Conservation (phyloP, 1,140 invertebrate species). For the Brachionus angularis region DNA sequence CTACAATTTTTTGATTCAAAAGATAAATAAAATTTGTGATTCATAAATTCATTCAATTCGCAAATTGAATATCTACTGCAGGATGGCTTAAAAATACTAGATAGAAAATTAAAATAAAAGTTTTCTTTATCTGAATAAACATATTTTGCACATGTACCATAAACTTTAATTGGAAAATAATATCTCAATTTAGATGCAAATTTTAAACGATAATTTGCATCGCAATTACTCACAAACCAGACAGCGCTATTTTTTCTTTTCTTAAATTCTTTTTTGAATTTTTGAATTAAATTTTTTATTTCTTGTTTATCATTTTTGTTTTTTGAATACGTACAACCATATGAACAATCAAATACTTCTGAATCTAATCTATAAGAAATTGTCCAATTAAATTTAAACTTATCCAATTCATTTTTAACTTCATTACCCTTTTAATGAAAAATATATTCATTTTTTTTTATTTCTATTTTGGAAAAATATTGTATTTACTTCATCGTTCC, state of each 20-base stretch:
- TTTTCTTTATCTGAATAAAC: background rate
- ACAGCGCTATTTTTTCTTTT: background rate
- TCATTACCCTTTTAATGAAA: background rate
- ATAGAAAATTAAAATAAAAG: constrained; percentile 9
- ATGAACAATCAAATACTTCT: constrained; percentile 24
- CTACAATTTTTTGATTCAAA: constrained; percentile 42
- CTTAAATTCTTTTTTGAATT: background rate
- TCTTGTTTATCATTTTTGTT: background rate
- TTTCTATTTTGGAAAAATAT: background rate
- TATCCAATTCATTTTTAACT: background rate
- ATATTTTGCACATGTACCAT: background rate
- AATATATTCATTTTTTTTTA: background rate
- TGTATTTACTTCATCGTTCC: constrained; percentile 32
- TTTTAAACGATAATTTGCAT: background rate
- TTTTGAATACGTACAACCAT: constrained; percentile 24
- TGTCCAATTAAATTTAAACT: constrained; percentile 32
- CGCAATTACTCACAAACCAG: constrained; percentile 39
- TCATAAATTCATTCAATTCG: background rate
- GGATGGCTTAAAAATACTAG: background rate
- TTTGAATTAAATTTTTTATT: background rate
- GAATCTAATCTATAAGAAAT: constrained; percentile 15
- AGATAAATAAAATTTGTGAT: constrained; percentile 38
- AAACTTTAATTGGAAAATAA: constrained; percentile 6
- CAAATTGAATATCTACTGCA: constrained; percentile 11
- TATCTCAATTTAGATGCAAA: constrained; percentile 1